Evolutionary conservation across 2,888 invertebrate species (phyloP).

Genomic region (Sylvicola cinctus): DNA sequence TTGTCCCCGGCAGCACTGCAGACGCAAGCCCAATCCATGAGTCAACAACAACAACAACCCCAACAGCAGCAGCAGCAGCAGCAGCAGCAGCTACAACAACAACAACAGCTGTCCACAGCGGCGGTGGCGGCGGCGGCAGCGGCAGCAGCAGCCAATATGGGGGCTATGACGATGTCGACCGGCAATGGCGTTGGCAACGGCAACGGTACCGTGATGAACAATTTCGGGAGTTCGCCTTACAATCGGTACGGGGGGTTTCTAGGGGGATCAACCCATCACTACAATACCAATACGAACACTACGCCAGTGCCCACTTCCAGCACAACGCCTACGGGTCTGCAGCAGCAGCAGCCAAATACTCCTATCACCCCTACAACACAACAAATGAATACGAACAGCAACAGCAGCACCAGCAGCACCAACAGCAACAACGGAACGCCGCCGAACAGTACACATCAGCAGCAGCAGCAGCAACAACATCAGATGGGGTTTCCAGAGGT

Average conservation of each 20-base stretch:
- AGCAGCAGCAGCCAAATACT: constrained; percentile 13
- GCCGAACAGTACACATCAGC: no score
- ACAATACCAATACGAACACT: constrained; percentile 8
- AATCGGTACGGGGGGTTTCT: constrained; percentile 47
- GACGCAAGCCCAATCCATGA: constrained; percentile 5
- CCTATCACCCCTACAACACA: constrained; percentile 19
- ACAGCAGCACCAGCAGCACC: constrained; percentile 13
- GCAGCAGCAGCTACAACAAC: constrained; percentile 4
- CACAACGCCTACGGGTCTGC: constrained; percentile 3
- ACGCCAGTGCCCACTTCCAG: neutral
- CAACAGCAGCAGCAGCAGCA: constrained; percentile 4
- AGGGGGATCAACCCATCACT: constrained; percentile 32
- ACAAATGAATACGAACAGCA: constrained; percentile 12
- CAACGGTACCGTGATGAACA: constrained; percentile 18
- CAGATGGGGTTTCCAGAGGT: constrained; percentile 66
- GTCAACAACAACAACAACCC: constrained; percentile 11
- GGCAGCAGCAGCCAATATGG: constrained; percentile 2
- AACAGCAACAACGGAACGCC: constrained; percentile 13
- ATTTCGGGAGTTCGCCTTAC: constrained; percentile 33
- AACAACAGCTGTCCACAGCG: constrained; percentile 12
- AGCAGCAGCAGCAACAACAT: constrained; percentile 11
- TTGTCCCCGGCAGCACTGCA: no score
- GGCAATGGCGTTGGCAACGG: constrained; percentile 4
- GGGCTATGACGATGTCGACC: no score
- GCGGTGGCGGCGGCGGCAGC: neutral